Conservation (phyloP, 2,888 invertebrate genomes). For the Cheilosia vernalis region DNA sequence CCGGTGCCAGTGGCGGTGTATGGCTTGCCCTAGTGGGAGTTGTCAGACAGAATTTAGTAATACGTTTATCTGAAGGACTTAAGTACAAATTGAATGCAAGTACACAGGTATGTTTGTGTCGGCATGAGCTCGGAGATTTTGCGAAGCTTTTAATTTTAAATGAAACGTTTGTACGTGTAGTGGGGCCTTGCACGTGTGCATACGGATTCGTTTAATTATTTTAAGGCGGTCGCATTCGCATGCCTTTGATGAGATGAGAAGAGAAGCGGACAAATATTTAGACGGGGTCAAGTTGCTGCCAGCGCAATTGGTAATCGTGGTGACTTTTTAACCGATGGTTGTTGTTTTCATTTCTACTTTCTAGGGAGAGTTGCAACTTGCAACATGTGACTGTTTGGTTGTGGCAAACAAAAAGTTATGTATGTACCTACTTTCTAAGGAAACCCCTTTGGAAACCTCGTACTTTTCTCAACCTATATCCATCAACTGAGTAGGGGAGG, state of each 20-base stretch:
- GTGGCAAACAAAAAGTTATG: no score
- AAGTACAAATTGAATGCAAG: slow-evolving; percentile 47
- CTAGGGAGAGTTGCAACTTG: no score
- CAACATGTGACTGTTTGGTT: no score
- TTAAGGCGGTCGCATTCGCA: neutral
- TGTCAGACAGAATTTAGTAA: slow-evolving; percentile 68
- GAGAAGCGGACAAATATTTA: neutral
- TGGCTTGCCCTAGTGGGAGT: slow-evolving; percentile 29
- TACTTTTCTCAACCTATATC: no score
- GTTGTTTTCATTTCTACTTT: no score
- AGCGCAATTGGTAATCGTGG: no score
- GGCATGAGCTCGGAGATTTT: slow-evolving; percentile 8
- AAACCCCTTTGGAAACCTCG: no score
- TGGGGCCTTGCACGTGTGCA: neutral
- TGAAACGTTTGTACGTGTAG: slow-evolving; percentile 41
- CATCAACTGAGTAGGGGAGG: no score
- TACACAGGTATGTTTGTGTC: slow-evolving; percentile 1
- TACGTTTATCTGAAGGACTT: slow-evolving; percentile 70
- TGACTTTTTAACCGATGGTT: no score
- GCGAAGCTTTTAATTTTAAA: slow-evolving; percentile 49
- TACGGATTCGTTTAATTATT: slow-evolving; percentile 28
- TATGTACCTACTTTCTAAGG: no score
- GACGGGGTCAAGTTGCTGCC: no score
- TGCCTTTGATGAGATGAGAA: neutral
- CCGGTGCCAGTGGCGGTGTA: neutral